Evolutionary conservation across 2,113 vertebrate genomes (phyloP).

Genomic region (Gymnogyps californianus): DNA sequence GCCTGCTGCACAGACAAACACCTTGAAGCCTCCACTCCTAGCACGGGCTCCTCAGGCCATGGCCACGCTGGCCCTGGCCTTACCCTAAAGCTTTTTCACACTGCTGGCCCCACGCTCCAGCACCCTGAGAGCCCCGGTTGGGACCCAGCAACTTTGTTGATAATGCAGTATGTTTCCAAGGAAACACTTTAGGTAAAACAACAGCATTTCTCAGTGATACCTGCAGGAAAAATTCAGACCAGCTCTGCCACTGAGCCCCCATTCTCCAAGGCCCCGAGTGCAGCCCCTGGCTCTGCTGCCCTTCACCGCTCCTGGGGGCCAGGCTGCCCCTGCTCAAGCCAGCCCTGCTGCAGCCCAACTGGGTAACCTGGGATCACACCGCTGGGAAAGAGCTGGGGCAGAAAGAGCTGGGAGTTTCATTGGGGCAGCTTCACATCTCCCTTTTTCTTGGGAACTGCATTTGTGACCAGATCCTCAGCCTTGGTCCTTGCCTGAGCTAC

Average conservation of each 20-base stretch:
- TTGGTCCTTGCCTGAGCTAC: background rate
- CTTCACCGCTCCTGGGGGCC: fast-evolving
- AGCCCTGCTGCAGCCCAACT: background rate
- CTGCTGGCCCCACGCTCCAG: background rate
- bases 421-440: background rate
- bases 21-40: fast-evolving
- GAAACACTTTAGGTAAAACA: background rate
- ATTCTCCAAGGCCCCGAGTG: fast-evolving
- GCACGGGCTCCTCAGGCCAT: background rate
- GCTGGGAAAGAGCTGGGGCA: background rate
- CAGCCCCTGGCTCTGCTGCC: background rate
- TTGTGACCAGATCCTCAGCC: background rate
- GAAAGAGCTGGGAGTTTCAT: background rate
- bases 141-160: background rate
- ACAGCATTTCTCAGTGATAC: background rate
- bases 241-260: background rate
- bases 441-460: background rate
- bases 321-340: background rate
- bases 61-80: background rate
- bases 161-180: background rate
- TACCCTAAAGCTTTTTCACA: background rate
- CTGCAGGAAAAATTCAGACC: background rate
- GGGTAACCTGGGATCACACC: background rate
- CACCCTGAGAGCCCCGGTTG: background rate
- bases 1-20: background rate